Evolutionary conservation across 2,113 vertebrate species (phyloP), one percentile per base, ranked within the genome.

Genomic region (Channa maculata): DNA sequence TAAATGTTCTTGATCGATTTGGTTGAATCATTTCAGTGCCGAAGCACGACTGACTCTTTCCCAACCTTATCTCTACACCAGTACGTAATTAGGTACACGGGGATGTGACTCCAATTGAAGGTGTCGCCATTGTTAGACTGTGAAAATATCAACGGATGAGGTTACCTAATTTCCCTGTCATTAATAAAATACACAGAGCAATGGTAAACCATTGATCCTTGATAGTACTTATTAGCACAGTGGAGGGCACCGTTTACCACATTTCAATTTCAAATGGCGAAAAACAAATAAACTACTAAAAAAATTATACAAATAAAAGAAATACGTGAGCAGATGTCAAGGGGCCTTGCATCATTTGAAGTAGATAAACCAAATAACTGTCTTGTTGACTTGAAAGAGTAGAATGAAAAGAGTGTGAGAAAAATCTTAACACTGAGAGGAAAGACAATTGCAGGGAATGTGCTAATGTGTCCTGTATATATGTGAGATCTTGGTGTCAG

Each of bases 151-250:
- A 97, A 96, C 94, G 94, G 86, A 95, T 93, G 96, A 97, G 95
- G 96, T 97, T 98, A 97, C 96, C 96, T 95, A 96, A 96, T 97
- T 97, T 97, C 95, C 95, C 94, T 92, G 96, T 96, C 95, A 96
- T 97, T 97, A 98, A 98, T 98, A 96, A 96, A 97, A 98, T 95
- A 96, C 96, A 95, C 95, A 95, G 96, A 95, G 95, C 95, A 98
- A 98, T 97, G 96, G 95, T 96, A 96, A 98, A 96, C 96, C 95
- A 96, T 91, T 95, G 95, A 96, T 97, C 96, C 96, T 96, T 96
- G 96, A 97, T 98, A 97, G 94, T 94, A 96, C 96, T 97, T 97
- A 98, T 98, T 97, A 98, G 95, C 94, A 89, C 94, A 96, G 93
- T 94, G 95, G 93, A 96, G 94, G 96, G 95, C 94, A 94, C 91